Evolutionary conservation across 2,113 vertebrate genomes (phyloP).

Genomic region (Microcebus tavaratra): DNA sequence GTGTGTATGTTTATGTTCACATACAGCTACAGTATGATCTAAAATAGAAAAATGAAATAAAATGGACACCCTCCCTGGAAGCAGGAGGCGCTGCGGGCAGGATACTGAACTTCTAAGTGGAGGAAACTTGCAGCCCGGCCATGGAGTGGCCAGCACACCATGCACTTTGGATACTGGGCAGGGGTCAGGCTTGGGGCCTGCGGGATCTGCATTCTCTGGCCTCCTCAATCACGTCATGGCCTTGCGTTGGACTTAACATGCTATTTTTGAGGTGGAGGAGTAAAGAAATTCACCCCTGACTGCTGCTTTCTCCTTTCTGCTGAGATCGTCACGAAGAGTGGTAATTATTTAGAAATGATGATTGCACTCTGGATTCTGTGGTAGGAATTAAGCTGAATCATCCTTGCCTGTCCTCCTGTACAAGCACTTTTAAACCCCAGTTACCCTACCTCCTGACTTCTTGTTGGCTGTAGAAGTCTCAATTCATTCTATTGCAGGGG

Average conservation of each 20-base stretch:
- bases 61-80: neutral
- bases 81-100: neutral
- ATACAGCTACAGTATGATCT: neutral
- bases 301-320: neutral
- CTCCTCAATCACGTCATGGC: neutral
- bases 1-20: neutral
- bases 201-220: neutral
- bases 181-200: neutral
- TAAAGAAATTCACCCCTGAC: neutral
- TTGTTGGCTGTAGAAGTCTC: neutral
- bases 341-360: constrained; percentile 55
- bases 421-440: neutral
- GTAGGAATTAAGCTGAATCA: neutral
- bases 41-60: neutral
- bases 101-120: neutral
- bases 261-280: constrained; percentile 13
- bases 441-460: neutral
- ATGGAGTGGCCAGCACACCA: rapidly evolving
- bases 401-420: neutral
- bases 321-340: constrained; percentile 3
- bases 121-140: neutral
- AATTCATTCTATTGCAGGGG: neutral
- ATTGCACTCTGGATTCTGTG: constrained; percentile 14
- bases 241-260: neutral
- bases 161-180: rapidly evolving